Conservation (phyloP, 2,113 vertebrate genomes). For the Oxyura jamaicensis region DNA sequence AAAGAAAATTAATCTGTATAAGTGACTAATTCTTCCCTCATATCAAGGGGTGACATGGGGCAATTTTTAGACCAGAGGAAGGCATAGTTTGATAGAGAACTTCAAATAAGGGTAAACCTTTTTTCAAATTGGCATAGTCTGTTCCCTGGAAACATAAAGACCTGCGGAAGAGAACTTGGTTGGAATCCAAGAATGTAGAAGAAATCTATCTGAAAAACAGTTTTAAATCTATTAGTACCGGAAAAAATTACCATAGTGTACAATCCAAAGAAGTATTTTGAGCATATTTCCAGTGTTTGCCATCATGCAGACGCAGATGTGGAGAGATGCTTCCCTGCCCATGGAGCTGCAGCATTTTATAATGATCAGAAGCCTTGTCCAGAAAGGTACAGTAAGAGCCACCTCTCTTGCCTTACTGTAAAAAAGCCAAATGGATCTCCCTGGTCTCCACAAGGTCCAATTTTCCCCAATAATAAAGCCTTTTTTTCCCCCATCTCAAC, state of each 20-base stretch:
- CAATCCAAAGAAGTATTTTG: background rate
- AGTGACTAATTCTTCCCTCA: background rate
- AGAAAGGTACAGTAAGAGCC: background rate
- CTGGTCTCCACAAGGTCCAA: background rate
- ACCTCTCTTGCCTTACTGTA: background rate
- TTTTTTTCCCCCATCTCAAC: background rate
- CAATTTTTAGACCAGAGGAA: background rate
- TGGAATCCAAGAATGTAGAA: background rate
- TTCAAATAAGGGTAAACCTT: background rate
- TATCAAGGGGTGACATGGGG: background rate
- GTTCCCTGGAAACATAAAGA: background rate
- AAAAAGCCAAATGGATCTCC: background rate
- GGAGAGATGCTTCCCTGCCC: background rate
- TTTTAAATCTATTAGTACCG: background rate
- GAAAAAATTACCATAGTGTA: background rate
- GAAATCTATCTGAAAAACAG: background rate
- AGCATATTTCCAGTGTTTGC: background rate
- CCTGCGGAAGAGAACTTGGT: background rate
- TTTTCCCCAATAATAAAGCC: background rate
- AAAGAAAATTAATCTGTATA: background rate
- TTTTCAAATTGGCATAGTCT: background rate
- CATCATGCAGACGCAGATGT: background rate
- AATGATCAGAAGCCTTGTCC: background rate
- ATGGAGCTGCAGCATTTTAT: background rate
- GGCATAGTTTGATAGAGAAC: background rate